Conservation (phyloP, 2,888 invertebrate species). For the Gonocerus acuteangulatus region DNA sequence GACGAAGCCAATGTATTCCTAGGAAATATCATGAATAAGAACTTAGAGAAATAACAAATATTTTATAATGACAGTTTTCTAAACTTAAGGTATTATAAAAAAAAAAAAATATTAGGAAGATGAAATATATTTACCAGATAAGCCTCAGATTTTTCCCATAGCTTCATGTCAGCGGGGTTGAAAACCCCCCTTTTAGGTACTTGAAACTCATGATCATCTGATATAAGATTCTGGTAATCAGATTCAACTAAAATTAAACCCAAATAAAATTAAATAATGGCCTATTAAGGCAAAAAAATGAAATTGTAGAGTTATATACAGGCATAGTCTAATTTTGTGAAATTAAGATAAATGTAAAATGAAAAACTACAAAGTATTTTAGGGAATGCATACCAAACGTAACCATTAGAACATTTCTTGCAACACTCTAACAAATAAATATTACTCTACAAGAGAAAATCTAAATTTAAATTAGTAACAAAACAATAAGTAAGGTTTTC, state of each 20-base stretch:
- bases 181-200: conserved; percentile 31
- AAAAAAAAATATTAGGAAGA: conserved; percentile 21
- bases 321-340: too few species aligned
- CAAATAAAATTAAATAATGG: conserved; percentile 1
- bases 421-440: too few species aligned
- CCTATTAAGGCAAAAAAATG: too few species aligned
- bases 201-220: conserved; percentile 29
- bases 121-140: conserved; percentile 55
- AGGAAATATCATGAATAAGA: conserved; percentile 2
- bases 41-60: not conserved
- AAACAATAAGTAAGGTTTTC: too few species aligned
- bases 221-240: conserved; percentile 10
- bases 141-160: conserved; percentile 80
- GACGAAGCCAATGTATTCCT: conserved; percentile 81
- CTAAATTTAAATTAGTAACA: too few species aligned
- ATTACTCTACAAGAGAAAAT: too few species aligned
- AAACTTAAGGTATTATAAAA: conserved; percentile 11
- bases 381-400: conserved; percentile 9
- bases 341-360: too few species aligned
- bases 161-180: conserved; percentile 53
- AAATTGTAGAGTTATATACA: not conserved
- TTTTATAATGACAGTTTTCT: not conserved
- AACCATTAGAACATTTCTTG: conserved; percentile 7
- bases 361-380: too few species aligned
- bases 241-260: conserved; percentile 2